These are phyloP conservation scores for Eonycteris spelaea DNA, from an alignment of 2,113 vertebrate genomes.

Conservation along the genomic window DNA sequence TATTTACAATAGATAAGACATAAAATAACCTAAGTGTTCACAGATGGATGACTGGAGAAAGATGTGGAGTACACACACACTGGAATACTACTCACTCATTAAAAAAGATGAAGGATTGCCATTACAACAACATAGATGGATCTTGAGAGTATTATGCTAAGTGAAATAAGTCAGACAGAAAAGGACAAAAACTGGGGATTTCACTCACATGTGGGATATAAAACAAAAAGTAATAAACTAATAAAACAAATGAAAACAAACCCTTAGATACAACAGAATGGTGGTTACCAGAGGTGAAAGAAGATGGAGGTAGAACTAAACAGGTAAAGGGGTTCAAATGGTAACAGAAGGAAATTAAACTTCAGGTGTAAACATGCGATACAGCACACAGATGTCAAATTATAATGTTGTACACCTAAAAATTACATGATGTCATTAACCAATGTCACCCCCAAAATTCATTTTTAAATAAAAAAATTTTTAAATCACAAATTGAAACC, in stretches of 20 bases:
- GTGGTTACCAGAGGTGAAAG: not conserved
- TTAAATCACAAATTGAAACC: not conserved
- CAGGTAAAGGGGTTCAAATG: not conserved
- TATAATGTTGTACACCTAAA: not conserved
- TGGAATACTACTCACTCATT: not conserved
- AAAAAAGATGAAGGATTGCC: not conserved
- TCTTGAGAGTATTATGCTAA: not conserved
- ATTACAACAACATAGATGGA: not conserved
- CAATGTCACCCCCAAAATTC: not conserved
- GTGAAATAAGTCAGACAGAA: not conserved
- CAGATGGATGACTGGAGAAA: not conserved
- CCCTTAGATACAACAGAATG: not conserved
- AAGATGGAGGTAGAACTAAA: not conserved
- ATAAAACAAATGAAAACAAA: not conserved
- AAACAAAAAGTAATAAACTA: not conserved
- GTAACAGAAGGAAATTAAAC: not conserved
- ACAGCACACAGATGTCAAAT: not conserved
- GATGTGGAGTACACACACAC: too few relatives aligned
- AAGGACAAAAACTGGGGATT: not conserved
- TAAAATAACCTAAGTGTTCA: not conserved
- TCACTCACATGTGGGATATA: not conserved
- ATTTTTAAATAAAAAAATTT: not conserved
- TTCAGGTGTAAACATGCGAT: not conserved
- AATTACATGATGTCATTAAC: not conserved
- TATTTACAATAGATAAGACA: not conserved